Base-by-base conservation (phyloP, 2,888 invertebrate species). In the Raillietiella orientalis region DNA sequence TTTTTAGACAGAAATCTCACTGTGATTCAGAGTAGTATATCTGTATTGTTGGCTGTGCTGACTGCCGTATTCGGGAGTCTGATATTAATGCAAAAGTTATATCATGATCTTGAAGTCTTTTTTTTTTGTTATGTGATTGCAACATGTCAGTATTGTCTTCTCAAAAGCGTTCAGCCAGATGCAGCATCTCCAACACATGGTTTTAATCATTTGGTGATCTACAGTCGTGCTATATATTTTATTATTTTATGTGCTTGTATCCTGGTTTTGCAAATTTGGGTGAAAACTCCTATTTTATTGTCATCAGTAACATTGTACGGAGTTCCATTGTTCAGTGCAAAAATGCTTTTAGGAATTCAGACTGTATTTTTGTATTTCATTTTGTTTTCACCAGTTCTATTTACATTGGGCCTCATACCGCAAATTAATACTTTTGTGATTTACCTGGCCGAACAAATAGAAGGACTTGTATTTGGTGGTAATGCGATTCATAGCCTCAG, bases 161-260 rank as follows among this genome's bases (percentile, higher is more conserved):
- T 90, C 33, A 93, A 90, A 51, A 87, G 87, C 44, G 96, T 96
- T 2, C 96, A 96, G 42, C 96, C 96, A 1, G 96, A 96, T 47
- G 84, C 93, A 0, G 74, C 93, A 0, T 93, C 93, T 3, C 93
- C 96, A 0, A 84, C 87, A 20, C 96, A 96, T 46, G 90, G 90
- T 8, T 90, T 82, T 42, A 93, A 93, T 45, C 65, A 75, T 38
- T 65, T 84, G 38, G 79, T 87, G 19, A 71, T 79, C 17, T 87
- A 79, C 44, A 79, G 79, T 13, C 59, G 84, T 32, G 77, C 90
- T 4, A 67, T 84, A 10, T 93, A 90, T 48, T 93, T 84, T 42
- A 74, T 74, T 38, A 40, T 84, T 21, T 70, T 72, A 39, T 60
- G 66, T 5, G 36, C 42, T 19, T 35, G 50, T 27, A 39, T 55